These are phyloP conservation scores for Lagocephalus sceleratus DNA, from an alignment of 2,797 vertebrate species.

Conservation along the genomic window DNA sequence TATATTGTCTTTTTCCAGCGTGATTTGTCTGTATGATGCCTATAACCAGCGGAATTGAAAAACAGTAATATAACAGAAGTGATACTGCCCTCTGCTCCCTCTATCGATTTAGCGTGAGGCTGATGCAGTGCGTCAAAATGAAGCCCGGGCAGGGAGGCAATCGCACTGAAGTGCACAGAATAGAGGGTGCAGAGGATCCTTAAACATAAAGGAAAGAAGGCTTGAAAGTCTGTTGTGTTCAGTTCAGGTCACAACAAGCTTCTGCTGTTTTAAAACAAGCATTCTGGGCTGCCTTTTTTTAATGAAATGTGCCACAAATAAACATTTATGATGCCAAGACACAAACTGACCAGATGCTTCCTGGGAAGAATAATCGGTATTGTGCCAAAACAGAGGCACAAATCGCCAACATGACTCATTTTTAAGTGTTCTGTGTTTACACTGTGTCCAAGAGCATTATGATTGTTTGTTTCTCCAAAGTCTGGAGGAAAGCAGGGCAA, in stretches of 20 bases:
- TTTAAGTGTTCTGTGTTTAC: constrained; percentile 56
- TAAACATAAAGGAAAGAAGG: constrained; percentile 21
- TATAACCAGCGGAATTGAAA: constrained; percentile 54
- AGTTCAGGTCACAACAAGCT: constrained; percentile 3
- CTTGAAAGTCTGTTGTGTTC: neutral
- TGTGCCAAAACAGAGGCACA: constrained; percentile 46
- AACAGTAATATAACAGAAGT: constrained; percentile 51
- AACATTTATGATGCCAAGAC: constrained; percentile 39
- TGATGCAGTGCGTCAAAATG: constrained; percentile 33
- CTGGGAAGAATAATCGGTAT: constrained; percentile 40
- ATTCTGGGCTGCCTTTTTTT: constrained; percentile 9
- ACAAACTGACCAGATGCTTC: constrained; percentile 38
- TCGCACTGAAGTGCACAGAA: neutral
- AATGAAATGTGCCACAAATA: neutral
- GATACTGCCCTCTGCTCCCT: constrained; percentile 50
- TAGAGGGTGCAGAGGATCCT: neutral
- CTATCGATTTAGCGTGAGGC: constrained; percentile 59
- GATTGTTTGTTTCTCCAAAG: constrained; percentile 53
- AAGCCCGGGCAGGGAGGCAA: constrained; percentile 5
- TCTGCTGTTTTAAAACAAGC: constrained; percentile 27
- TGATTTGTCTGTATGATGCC: constrained; percentile 62
- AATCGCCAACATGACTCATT: constrained; percentile 54
- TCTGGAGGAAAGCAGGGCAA: constrained; percentile 41
- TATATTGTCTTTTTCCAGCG: constrained; percentile 50
- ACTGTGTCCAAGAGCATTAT: constrained; percentile 50